Percentiles rank a stretch among this genome's conserved stretches.
phyloP scores from a whole-genome alignment of 2,888 invertebrate genomes.

The Lithophane leautieri region DNA sequence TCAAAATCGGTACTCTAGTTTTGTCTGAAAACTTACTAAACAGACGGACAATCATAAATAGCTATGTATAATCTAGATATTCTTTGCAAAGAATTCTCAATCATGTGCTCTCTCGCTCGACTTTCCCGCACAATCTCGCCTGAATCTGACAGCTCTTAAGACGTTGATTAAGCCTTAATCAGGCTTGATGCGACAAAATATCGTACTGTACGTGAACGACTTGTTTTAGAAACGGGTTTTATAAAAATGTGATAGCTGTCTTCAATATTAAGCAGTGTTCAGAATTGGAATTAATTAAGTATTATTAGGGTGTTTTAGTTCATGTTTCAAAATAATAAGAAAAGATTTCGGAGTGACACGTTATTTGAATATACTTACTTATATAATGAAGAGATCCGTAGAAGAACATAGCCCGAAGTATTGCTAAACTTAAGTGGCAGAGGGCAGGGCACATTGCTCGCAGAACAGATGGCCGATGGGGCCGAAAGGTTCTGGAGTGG shows the following conservation, averaged over 20 bases:
- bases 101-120: constrained; percentile 11
- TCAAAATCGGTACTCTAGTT: background rate
- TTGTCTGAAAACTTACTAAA: background rate
- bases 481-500: no score
- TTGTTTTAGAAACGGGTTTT: background rate
- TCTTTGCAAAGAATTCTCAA: constrained; percentile 25
- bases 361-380: no score
- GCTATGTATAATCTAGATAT: background rate
- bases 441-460: no score
- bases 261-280: no score
- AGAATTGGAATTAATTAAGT: no score
- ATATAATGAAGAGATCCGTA: no score
- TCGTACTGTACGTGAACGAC: constrained; percentile 16
- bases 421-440: no score
- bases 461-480: no score
- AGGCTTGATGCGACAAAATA: constrained; percentile 55
- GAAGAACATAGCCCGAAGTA: no score
- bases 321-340: no score
- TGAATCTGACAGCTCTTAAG: constrained; percentile 62
- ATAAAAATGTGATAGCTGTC: background rate
- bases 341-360: no score
- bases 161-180: constrained; percentile 71
- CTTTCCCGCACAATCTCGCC: constrained; percentile 48
- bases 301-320: no score
- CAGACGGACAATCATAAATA: background rate